Evolutionary conservation across 2,113 vertebrate genomes (phyloP).

Genomic region (Toxotes chatareus): DNA sequence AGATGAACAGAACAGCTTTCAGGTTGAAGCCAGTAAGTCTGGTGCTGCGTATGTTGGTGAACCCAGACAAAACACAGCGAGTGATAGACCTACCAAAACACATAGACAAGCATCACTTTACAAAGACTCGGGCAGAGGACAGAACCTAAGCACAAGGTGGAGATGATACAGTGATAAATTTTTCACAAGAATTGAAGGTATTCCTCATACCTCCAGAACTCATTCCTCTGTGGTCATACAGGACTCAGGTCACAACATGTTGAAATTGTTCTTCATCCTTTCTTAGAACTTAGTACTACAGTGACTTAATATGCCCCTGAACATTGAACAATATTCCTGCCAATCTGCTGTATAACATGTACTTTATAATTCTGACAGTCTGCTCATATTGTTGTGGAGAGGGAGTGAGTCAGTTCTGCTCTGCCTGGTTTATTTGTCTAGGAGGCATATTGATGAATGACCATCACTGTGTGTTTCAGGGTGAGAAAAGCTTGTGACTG

Average conservation of each 20-base stretch:
- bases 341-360: neutral
- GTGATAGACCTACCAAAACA: neutral
- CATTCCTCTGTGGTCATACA: neutral
- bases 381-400: neutral
- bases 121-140: neutral
- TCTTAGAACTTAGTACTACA: neutral
- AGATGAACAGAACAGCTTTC: neutral
- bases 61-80: neutral
- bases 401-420: conserved; percentile 6
- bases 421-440: conserved; percentile 13
- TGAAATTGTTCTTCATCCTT: neutral
- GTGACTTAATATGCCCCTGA: neutral
- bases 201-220: neutral
- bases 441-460: conserved; percentile 34
- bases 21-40: neutral
- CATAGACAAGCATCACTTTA: neutral
- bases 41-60: neutral
- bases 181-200: neutral
- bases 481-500: neutral
- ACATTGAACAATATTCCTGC: neutral
- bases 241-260: neutral
- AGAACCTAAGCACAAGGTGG: neutral
- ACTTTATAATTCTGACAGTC: neutral
- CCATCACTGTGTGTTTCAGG: neutral
- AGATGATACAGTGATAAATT: neutral